Evolutionary conservation across 30 jellyfish, hydroid and myxozoan genomes (phyloP).

Genomic region (Chrysaora quinquecirrha): DNA sequence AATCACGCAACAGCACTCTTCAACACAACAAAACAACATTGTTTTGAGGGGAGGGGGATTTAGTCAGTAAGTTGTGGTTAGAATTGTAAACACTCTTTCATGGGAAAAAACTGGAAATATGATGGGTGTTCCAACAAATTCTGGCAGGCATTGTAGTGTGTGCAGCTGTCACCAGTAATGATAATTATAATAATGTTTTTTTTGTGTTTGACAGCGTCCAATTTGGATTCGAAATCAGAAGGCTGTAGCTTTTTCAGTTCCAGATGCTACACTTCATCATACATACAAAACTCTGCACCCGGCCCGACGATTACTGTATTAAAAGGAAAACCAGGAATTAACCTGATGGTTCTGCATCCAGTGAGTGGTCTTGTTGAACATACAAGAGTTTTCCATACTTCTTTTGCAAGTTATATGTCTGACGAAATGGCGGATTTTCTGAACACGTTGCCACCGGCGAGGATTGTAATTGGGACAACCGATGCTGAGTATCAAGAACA

Average conservation of each 20-base stretch:
- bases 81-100: no score
- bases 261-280: not conserved
- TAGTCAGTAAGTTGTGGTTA: no score
- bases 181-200: not conserved
- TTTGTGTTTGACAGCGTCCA: not conserved
- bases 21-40: no score
- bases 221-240: not conserved
- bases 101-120: no score
- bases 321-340: not conserved
- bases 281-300: not conserved
- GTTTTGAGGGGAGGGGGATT: no score
- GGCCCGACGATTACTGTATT: not conserved
- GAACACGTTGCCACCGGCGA: not conserved
- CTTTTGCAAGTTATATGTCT: not conserved
- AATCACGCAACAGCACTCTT: no score
- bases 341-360: slow-evolving; percentile 3
- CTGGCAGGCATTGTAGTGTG: no score
- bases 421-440: not conserved
- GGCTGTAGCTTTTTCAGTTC: not conserved
- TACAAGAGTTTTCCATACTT: not conserved
- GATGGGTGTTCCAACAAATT: no score
- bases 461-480: not conserved
- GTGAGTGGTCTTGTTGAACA: not conserved
- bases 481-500: not conserved
- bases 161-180: no score